Conservation (phyloP, 2,797 vertebrate genomes). For the Cuculus canorus region DNA sequence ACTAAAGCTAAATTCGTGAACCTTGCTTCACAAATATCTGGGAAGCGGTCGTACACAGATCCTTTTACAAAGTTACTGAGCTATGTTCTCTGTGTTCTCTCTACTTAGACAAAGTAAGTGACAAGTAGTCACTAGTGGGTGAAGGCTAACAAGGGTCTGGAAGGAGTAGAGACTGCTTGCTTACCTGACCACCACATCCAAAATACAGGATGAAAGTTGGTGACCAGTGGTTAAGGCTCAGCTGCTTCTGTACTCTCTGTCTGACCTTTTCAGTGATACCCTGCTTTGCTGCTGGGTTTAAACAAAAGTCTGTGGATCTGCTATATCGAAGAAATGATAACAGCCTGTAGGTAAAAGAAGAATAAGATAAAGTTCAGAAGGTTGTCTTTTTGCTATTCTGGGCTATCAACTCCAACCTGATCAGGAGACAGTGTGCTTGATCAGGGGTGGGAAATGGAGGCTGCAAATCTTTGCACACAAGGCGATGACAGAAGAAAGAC, state of each 20-base stretch:
- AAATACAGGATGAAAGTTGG: neutral
- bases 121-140: too few species aligned
- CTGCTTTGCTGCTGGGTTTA: neutral
- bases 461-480: neutral
- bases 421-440: neutral
- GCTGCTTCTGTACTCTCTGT: neutral
- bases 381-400: neutral
- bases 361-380: neutral
- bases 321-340: neutral
- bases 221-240: neutral
- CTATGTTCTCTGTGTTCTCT: neutral
- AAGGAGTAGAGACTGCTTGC: neutral
- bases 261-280: neutral
- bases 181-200: neutral
- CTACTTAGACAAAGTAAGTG: neutral
- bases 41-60: neutral
- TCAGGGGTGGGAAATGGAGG: accelerated
- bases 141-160: neutral
- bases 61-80: neutral
- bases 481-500: neutral
- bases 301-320: neutral
- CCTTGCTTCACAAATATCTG: neutral
- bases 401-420: neutral
- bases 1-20: neutral
- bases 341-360: neutral